Conservation (phyloP, 1,140 invertebrate species). For the Ganaspis sp. region DNA sequence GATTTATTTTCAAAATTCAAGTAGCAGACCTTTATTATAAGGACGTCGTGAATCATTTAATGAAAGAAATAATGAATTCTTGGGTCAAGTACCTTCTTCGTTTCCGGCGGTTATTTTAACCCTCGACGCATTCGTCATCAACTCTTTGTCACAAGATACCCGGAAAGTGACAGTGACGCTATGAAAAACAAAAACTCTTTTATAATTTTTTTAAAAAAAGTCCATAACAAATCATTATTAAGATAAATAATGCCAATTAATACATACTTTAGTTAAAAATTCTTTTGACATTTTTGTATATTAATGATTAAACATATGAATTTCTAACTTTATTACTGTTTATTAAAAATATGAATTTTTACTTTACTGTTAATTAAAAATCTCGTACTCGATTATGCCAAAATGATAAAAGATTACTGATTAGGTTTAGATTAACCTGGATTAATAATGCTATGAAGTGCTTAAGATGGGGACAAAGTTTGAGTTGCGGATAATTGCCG, state of each 20-base stretch:
- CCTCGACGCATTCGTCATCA: neutral
- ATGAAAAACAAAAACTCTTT: neutral
- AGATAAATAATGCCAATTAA: no score
- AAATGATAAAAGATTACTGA: neutral
- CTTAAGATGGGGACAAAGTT: no score
- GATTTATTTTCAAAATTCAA: neutral
- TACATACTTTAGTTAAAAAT: neutral
- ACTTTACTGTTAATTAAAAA: no score
- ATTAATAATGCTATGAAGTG: no score
- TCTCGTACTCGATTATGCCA: no score
- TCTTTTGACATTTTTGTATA: no score
- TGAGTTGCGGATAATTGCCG: neutral
- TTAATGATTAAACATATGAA: no score
- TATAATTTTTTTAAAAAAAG: no score
- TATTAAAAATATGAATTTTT: no score
- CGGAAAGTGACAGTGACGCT: neutral
- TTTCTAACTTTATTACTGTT: no score
- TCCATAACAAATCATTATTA: no score
- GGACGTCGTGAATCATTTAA: slow-evolving; percentile 23
- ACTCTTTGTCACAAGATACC: neutral
- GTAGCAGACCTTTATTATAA: slow-evolving; percentile 3
- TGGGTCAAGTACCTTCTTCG: slow-evolving; percentile 57
- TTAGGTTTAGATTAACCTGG: neutral
- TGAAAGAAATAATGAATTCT: slow-evolving; percentile 30
- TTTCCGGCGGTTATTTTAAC: slow-evolving; percentile 44